These are phyloP conservation scores for Hedya salicella DNA, from an alignment of 2,888 invertebrate genomes.

Conservation along the genomic window DNA sequence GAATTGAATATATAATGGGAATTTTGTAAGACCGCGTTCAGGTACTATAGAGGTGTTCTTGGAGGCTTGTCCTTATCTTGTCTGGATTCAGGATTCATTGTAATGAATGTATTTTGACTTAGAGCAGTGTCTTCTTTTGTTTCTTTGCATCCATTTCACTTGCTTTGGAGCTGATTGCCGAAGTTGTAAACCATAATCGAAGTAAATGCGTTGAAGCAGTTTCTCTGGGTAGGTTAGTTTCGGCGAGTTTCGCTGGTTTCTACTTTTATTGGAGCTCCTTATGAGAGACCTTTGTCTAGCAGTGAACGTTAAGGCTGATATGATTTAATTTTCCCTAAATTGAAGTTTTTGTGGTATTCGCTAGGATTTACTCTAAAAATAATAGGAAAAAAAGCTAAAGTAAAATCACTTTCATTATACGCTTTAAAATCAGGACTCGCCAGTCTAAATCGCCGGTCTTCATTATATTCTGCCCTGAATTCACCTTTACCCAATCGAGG, in stretches of 20 bases:
- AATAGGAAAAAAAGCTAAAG: too few relatives aligned
- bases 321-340: too few relatives aligned
- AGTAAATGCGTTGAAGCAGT: neutral
- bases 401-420: neutral
- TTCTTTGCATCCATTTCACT: neutral
- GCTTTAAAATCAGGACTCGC: neutral
- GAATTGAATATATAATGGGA: slow-evolving; percentile 74
- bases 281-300: too few relatives aligned
- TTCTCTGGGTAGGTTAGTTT: too few relatives aligned
- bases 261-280: too few relatives aligned
- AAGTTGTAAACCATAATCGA: neutral
- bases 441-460: neutral
- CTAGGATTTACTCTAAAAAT: neutral
- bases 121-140: neutral
- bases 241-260: too few relatives aligned
- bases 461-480: slow-evolving; percentile 1
- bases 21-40: slow-evolving; percentile 36
- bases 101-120: neutral
- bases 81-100: neutral
- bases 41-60: slow-evolving; percentile 20
- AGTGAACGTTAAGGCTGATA: too few relatives aligned
- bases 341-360: too few relatives aligned
- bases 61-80: neutral
- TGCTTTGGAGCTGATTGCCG: neutral
- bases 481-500: slow-evolving; percentile 22